Base-by-base conservation (phyloP, 2,113 vertebrate species). In the Strix uralensis region DNA sequence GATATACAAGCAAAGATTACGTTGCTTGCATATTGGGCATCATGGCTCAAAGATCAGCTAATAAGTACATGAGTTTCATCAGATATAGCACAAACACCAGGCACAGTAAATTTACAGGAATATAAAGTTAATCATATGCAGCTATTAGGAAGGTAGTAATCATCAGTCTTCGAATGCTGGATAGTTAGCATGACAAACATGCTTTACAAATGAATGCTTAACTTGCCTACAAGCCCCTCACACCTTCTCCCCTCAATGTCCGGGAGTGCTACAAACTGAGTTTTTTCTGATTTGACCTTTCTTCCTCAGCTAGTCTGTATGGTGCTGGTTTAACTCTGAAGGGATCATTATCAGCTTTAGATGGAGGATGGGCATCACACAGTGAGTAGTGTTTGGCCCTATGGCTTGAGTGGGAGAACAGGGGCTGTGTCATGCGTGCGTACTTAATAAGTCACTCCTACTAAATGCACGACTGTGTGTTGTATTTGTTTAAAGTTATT, bases 121-220 rank as follows among this genome's bases (percentile, higher is more conserved):
- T 87, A 95, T n/a, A 40, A 84, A 89, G 15, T 87, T 96, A 91
- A 75, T 88, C 34, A 70, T 63, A 67, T 78, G 54, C 51, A 86
- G 26, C 54, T 88, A 78, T 94, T 95, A 88, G 46, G 54, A 82
- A 91, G 44, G 54, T 63, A 83, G 84, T 78, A 94, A 86, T 87
- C 66, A 73, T 71, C 59, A 69, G n/a, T 77, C 36, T 67, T 42
- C 9, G 25, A 38, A 84, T 77, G 26, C 78, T 74, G 90, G 40
- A 66, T 51, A 58, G 30, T 82, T 94, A 86, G 13, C 61, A 67
- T 92, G 75, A 65, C 92, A 72, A 93, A 69, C 54, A 55, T 29
- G 15, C 57, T 67, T 86, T 91, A 82, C 63, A 78, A 94, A 94
- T 93, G 87, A 91, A 85, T 89, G 47, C 44, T 87, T 86, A 92